Evolutionary conservation across 2,888 invertebrate species (phyloP).

Genomic region (Synergus gifuensis): DNA sequence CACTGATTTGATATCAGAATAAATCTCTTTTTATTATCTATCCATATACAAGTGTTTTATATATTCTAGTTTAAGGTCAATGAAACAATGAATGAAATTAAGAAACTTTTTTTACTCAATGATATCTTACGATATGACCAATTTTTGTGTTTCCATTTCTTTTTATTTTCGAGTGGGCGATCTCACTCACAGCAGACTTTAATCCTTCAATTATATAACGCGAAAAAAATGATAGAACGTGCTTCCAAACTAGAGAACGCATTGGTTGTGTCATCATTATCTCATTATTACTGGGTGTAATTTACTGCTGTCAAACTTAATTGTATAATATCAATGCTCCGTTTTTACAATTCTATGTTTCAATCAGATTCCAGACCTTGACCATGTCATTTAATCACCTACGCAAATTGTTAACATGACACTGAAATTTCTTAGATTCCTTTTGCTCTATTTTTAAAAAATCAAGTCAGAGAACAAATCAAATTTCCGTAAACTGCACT

Average conservation of each 20-base stretch:
- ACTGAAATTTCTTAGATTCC: neutral
- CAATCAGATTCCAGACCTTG: constrained; percentile 6
- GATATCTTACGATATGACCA: neutral
- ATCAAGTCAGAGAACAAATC: neutral
- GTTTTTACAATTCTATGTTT: neutral
- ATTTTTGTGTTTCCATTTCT: neutral
- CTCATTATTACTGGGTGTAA: neutral
- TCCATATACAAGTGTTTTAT: neutral
- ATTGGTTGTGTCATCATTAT: constrained; percentile 14
- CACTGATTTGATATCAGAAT: neutral
- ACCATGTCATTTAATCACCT: constrained; percentile 7
- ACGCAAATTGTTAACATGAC: constrained; percentile 16
- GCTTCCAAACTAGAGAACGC: neutral
- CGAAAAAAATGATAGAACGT: neutral
- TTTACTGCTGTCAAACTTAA: neutral
- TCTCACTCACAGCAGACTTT: neutral
- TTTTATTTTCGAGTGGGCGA: neutral
- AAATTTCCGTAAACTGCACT: neutral
- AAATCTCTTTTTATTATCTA: neutral
- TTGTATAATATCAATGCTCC: neutral
- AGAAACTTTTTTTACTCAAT: neutral
- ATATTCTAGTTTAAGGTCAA: neutral
- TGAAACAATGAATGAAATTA: neutral
- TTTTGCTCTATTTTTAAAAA: neutral
- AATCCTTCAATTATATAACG: constrained; percentile 5